Conservation (phyloP, 2,797 vertebrate species). For the Catostomus latipinnis region DNA sequence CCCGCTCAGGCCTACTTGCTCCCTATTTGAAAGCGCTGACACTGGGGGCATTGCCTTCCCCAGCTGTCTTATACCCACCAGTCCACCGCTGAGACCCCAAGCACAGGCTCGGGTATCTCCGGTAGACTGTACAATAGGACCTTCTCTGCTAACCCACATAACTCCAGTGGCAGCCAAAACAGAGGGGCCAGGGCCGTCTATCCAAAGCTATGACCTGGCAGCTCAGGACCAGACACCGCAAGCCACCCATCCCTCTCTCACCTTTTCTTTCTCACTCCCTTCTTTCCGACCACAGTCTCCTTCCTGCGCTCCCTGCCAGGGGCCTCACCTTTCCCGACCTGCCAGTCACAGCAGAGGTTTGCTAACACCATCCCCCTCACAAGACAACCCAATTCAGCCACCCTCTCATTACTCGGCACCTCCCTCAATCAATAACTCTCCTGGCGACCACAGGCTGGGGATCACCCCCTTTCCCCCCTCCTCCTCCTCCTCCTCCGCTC, state of each 20-base stretch:
- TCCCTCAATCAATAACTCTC: constrained; percentile 72
- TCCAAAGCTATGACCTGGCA: constrained; percentile 57
- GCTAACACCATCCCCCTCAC: constrained; percentile 63
- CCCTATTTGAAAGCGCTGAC: constrained; percentile 75
- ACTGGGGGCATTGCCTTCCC: constrained; percentile 66
- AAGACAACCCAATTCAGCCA: constrained; percentile 62
- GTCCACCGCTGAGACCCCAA: constrained; percentile 62
- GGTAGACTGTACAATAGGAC: not conserved
- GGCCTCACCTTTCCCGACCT: constrained; percentile 64
- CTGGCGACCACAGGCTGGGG: constrained; percentile 61
- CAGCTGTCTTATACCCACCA: constrained; percentile 75
- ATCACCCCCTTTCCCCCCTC: constrained; percentile 39
- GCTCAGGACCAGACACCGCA: constrained; percentile 64
- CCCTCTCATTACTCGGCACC: constrained; percentile 74
- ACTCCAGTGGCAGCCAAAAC: constrained; percentile 48
- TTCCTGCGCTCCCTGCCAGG: constrained; percentile 69
- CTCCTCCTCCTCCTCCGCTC: constrained; percentile 52
- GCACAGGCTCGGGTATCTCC: constrained; percentile 54
- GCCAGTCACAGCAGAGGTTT: constrained; percentile 62
- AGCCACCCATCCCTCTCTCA: constrained; percentile 68
- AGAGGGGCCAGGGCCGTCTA: constrained; percentile 45
- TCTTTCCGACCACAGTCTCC: constrained; percentile 70
- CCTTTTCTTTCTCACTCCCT: constrained; percentile 73
- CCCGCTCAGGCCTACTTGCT: constrained; percentile 55
- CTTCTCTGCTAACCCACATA: constrained; percentile 32